Conservation (phyloP, 2,113 vertebrate genomes). For the Zosterops borbonicus region DNA sequence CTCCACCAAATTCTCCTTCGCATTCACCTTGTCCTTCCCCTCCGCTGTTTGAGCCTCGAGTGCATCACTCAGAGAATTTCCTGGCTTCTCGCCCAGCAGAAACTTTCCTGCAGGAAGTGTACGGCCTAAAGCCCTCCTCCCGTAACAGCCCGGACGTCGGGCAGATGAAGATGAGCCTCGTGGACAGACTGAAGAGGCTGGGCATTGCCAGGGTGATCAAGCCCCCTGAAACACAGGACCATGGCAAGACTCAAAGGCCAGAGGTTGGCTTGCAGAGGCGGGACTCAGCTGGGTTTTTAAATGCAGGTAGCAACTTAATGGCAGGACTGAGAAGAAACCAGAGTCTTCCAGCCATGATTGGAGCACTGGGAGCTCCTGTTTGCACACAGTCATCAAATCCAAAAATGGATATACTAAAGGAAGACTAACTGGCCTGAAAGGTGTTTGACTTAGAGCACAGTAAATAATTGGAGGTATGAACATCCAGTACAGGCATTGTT, state of each 20-base stretch:
- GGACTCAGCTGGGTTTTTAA: slow-evolving; percentile 83
- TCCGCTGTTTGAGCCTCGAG: slow-evolving; percentile 74
- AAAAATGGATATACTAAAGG: slow-evolving; percentile 79
- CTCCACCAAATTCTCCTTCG: slow-evolving; percentile 80
- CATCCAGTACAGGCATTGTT: neutral
- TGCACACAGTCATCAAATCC: slow-evolving; percentile 53
- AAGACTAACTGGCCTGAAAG: slow-evolving; percentile 57
- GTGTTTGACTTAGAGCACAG: neutral
- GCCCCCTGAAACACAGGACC: slow-evolving; percentile 49
- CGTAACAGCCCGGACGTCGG: slow-evolving; percentile 73
- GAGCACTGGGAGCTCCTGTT: slow-evolving; percentile 75
- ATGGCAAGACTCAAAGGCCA: slow-evolving; percentile 10
- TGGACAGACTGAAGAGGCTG: slow-evolving; percentile 87
- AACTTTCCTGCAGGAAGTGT: slow-evolving; percentile 92
- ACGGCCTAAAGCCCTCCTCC: slow-evolving; percentile 83
- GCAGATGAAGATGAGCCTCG: slow-evolving; percentile 79
- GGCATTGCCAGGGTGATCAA: slow-evolving; percentile 85
- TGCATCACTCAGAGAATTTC: slow-evolving; percentile 85
- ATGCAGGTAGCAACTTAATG: slow-evolving; percentile 83
- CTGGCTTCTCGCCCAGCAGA: slow-evolving; percentile 93
- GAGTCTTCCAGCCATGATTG: slow-evolving; percentile 89
- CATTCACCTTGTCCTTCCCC: slow-evolving; percentile 79
- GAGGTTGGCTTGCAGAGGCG: slow-evolving; percentile 61
- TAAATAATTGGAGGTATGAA: slow-evolving; percentile 1
- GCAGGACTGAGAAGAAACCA: slow-evolving; percentile 91